Evolutionary conservation across 2,797 vertebrate genomes (phyloP).

Genomic region (Oreochromis grahami): DNA sequence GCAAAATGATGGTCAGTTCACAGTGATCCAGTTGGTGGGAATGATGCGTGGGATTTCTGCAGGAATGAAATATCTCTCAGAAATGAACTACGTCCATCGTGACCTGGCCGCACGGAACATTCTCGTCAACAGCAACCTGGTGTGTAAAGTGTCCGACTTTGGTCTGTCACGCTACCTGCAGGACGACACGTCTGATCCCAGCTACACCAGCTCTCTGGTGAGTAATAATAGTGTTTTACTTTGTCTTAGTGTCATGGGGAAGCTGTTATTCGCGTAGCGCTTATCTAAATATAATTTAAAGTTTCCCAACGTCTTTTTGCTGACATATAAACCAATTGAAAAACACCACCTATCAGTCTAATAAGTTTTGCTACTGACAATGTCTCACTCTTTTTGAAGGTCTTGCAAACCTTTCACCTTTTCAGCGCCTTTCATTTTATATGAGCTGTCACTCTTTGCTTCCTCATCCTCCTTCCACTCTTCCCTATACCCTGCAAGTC

Average conservation of each 20-base stretch:
- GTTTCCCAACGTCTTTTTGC: not conserved
- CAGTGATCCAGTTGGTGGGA: slow-evolving; percentile 96
- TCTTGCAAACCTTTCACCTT: slow-evolving; percentile 50
- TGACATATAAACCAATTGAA: not conserved
- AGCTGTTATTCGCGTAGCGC: not conserved
- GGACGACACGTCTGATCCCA: slow-evolving; percentile 95
- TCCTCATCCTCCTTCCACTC: slow-evolving; percentile 19
- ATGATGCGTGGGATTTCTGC: slow-evolving; percentile 97
- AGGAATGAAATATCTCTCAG: slow-evolving; percentile 96
- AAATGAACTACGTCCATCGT: slow-evolving; percentile 98
- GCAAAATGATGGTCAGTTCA: slow-evolving; percentile 99
- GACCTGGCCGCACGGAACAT: slow-evolving; percentile 97
- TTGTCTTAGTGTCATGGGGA: not conserved
- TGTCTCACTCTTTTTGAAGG: slow-evolving; percentile 38
- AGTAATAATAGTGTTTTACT: slow-evolving; percentile 18
- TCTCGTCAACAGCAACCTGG: slow-evolving; percentile 97
- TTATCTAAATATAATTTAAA: not conserved
- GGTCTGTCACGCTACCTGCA: slow-evolving; percentile 96
- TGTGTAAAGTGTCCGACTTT: slow-evolving; percentile 98
- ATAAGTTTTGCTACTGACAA: slow-evolving; percentile 20
- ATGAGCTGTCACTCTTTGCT: slow-evolving; percentile 44
- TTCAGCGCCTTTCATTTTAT: slow-evolving; percentile 43
- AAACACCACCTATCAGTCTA: slow-evolving; percentile 7
- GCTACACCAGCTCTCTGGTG: slow-evolving; percentile 97
- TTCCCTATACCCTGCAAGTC: slow-evolving; percentile 47